Evolutionary conservation across 2,888 invertebrate genomes (phyloP), one percentile per base, ranked within the genome.

Genomic region (Apoda limacodes): DNA sequence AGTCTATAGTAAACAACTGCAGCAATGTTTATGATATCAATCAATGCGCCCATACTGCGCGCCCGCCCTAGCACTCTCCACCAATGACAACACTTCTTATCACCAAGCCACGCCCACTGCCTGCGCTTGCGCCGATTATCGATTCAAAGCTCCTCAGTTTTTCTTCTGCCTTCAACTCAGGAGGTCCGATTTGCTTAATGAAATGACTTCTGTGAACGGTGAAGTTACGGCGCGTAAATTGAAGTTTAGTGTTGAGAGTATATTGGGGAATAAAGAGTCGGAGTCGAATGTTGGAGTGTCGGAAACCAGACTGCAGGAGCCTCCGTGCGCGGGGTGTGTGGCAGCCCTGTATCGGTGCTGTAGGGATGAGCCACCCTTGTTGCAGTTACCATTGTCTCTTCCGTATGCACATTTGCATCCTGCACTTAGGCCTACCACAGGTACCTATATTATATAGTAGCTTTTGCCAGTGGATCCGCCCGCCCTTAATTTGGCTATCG

Each of bases 221-320:
- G 70, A 69, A 50, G 59, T 68, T 41, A 60, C 52, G 41, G 45
- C 62, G 44, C 65, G 52, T 42, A 81, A 82, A 48, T 60, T 87
- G 41, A 89, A 88, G 72, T 89, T 89, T 54, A 88, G 89, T 49
- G 85, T 89, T 39, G 89, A 89, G 50, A 82, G 87, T 51, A 85
- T 89, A 43, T 58, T 89, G 32, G 84, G 86, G 9, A 78, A 68
- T 33, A 83, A 82, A 46, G 55, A 58, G 7, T 38, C 42, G 17
- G 37, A 40, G 11, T 25, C 43, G 11, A 38, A 37, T 38, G 37
- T 37, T 13, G 37, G 45, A 19, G 37, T 46, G 33, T 50, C 68
- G 52, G 39, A 65, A 46, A 31, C 58, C 45, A 47, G 62, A 15
- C 35, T 41, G 10, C 66, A 68, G 43, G 69, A 71, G 54, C 60